Evolutionary conservation across 2,888 invertebrate species (phyloP), one percentile per base, ranked within the genome.

Genomic region (Limnephilus rhombicus): DNA sequence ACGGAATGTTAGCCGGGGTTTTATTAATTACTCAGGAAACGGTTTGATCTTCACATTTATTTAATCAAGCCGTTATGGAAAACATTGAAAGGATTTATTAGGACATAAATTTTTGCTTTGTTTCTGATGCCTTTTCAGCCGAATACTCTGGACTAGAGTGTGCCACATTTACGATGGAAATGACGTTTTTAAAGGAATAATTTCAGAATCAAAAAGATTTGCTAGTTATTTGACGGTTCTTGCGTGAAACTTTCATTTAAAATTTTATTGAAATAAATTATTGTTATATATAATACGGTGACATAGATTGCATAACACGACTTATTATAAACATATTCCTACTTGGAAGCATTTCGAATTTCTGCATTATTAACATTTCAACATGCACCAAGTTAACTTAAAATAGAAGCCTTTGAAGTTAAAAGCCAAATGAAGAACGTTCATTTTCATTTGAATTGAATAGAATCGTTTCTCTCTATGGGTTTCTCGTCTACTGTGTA

Each of bases 1-100:
- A 45, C n/a, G 49, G 86, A 86, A 86, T 45, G n/a, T 49, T 45
- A 49, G 86, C n/a, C 29, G n/a, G 41, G 49, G 45, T 86, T 49
- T 49, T 41, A 86, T 86, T 86, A n/a, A 86, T n/a, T 45, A 18
- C 86, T 29, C 41, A 7, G 86, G 29, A 24, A n/a, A 45, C n/a
- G 29, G 24, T 86, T 45, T n/a, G 86, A 86, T 49, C n/a, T n/a
- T 86, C 24, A 49, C n/a, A 49, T 86, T 29, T 29, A 45, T 86
- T 86, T n/a, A n/a, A 68, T n/a, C 24, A 68, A n/a, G 68, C 68
- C 24, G n/a, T 68, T 68, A 68, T 68, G 24, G 68, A 24, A 68
- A 68, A 68, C 68, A 68, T 68, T 24, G 24, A 68, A 68, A 68
- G 68, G 24, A 24, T 68, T 68, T 68, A 68, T 24, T 68, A n/a